phyloP scores from a whole-genome alignment of 2,888 invertebrate genomes.

The Tetramorium bicarinatum region DNA sequence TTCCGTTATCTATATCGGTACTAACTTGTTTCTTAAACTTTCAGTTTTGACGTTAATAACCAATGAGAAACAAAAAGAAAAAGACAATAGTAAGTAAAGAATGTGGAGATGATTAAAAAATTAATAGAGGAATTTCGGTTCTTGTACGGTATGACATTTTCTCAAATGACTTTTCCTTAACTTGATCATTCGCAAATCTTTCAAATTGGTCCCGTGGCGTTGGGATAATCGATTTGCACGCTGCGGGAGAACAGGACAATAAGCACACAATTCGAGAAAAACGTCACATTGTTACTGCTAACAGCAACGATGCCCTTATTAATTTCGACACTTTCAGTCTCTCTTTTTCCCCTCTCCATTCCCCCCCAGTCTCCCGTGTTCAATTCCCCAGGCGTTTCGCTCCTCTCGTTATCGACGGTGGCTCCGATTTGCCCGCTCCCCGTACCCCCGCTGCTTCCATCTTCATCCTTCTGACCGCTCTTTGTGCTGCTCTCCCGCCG shows the following conservation, averaged over 20 bases:
- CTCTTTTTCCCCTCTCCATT: background rate
- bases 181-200: background rate
- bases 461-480: conserved; percentile 58
- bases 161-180: conserved; percentile 41
- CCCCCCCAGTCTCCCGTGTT: background rate
- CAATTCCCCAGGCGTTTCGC: conserved; percentile 59
- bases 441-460: conserved; percentile 56
- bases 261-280: conserved; percentile 59
- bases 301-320: conserved; percentile 69
- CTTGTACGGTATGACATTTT: conserved; percentile 59
- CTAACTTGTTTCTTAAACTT: conserved; percentile 82
- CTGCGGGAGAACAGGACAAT: conserved; percentile 16
- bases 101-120: conserved; percentile 79
- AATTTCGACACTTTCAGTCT: conserved; percentile 74
- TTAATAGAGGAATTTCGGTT: conserved; percentile 61
- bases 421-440: conserved; percentile 60
- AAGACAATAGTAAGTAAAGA: conserved; percentile 65
- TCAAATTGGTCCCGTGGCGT: background rate
- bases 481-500: conserved; percentile 58
- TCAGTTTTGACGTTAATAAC: conserved; percentile 79
- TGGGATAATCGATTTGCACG: background rate
- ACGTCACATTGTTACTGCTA: conserved; percentile 64
- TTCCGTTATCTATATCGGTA: conserved; percentile 68
- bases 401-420: conserved; percentile 70
- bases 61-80: conserved; percentile 16